Base-by-base conservation (phyloP, 2,888 invertebrate genomes). In the Kryphioiulus occultus region DNA sequence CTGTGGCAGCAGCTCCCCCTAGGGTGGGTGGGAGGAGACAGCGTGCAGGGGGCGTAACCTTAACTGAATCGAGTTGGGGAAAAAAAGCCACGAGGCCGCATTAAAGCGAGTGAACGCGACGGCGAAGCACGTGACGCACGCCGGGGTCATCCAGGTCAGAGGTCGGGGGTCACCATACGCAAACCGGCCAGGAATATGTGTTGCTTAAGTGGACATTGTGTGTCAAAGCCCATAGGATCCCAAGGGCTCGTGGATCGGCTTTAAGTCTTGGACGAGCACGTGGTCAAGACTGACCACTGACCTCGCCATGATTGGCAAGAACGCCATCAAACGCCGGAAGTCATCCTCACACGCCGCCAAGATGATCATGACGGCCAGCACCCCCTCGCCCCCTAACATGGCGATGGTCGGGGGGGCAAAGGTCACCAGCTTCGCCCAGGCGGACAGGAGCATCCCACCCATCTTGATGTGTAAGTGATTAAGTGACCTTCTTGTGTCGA, bases 401-500 rank as follows among this genome's bases (percentile, higher is more conserved):
- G 17, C n/a, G 85, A n/a, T 85, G 85, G 85, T 35, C 35, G 85
- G 85, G 12, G 42, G 42, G 39, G 39, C 35, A 26, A 39, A 22
- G 39, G 85, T 85, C 85, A 35, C 42, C 85, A 35, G 42, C 39
- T 85, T 85, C 39, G 42, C 35, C 17, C 85, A 35, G 4, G 35
- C 86, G 59, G 86, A 86, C 42, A 17, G 22, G 10, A 59, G 86
- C 47, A 86, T 86, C 15, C 86, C 86, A 1, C 47, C 86, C 32
- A 86, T 86, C 22, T 35, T 86, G 10, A 5, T 86, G 26, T 35
- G 86, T 86, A 86, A 86, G 86, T 86, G 22, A 30, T n/a, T n/a
- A n/a, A n/a, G n/a, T n/a, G n/a, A n/a, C n/a, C n/a, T n/a, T n/a
- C n/a, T n/a, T n/a, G n/a, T n/a, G n/a, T n/a, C n/a, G n/a, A n/a